phyloP scores from a whole-genome alignment of 2,113 vertebrate genomes.

The Heptranchias perlo region DNA sequence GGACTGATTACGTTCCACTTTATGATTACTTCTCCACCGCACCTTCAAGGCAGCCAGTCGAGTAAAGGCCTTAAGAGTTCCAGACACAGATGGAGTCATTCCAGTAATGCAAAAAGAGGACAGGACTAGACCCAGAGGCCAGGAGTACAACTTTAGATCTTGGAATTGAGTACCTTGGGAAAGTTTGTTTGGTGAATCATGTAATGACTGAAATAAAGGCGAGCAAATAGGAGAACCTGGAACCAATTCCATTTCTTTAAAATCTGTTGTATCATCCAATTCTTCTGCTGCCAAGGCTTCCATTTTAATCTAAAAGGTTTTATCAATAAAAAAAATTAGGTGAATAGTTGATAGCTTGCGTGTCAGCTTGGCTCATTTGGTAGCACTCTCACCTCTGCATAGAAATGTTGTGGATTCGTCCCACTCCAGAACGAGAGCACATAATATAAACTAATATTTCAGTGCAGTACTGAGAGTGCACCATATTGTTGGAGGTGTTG shows the following conservation, averaged over 20 bases:
- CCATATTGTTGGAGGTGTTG: not conserved
- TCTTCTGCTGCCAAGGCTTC: slow-evolving; percentile 70
- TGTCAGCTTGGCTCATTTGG: not conserved
- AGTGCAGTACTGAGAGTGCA: not conserved
- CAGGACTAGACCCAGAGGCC: slow-evolving; percentile 80
- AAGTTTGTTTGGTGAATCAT: slow-evolving; percentile 40
- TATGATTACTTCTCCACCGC: slow-evolving; percentile 51
- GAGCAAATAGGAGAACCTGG: slow-evolving; percentile 40
- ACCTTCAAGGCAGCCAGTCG: slow-evolving; percentile 64
- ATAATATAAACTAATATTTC: not conserved
- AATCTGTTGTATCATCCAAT: slow-evolving; percentile 66
- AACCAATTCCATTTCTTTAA: slow-evolving; percentile 37
- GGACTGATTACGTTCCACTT: slow-evolving; percentile 57
- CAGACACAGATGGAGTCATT: slow-evolving; percentile 45
- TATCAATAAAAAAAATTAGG: not conserved
- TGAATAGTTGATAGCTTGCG: not conserved
- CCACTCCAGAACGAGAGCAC: not conserved
- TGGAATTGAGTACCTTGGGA: slow-evolving; percentile 43
- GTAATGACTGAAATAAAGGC: not conserved
- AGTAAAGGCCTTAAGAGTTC: slow-evolving; percentile 65
- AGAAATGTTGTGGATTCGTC: not conserved
- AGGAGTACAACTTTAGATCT: slow-evolving; percentile 54
- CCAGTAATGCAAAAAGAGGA: slow-evolving; percentile 58
- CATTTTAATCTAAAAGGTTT: slow-evolving; percentile 56
- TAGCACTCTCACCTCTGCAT: not conserved